Base-by-base conservation (phyloP, 1,140 invertebrate genomes). In the Augochlora pura region DNA sequence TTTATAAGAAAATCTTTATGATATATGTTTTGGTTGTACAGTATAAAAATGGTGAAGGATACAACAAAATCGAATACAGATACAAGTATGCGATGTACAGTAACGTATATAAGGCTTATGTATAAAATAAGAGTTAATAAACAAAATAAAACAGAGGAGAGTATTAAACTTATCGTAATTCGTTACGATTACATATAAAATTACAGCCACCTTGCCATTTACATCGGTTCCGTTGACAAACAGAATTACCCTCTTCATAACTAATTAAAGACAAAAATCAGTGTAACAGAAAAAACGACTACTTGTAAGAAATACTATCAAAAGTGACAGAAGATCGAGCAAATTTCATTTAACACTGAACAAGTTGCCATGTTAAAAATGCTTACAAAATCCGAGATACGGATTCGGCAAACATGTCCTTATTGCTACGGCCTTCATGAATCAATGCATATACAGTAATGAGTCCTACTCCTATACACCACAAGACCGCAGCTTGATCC, bases 201-300 rank as follows among this genome's bases (percentile, higher is more conserved):
- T 60, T 67, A 25, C n/a, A 25, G 67, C 85, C 90, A 95, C 94
- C 93, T 95, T 95, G 82, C 94, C 94, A 87, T 94, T 93, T 8
- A 93, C 91, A 32, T 93, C 89, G 5, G 92, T 93, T 8, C 94
- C 94, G 88, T 95, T 95, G 77, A 89, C 86, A 83, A 94, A 95
- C 27, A 95, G 87, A 77, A 94, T 92, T 60, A 94, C 94, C 83
- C 94, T 91, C 89, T 94, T 94, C 94, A 94, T 94, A 77, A 67
- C 65, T 83, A 52, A 12, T 14, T 66, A 80, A 14, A 6, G 18
- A 52, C 39, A 14, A 60, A 78, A 64, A 18, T 69, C 21, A 64
- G 32, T 62, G 46, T 32, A 32, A 9, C 32, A 68, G 38, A 42
- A 46, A 65, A 57, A n/a, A 27, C 46, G n/a, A 49, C 18, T 54